Evolutionary conservation across 2,797 vertebrate species (phyloP).

Genomic region (Pachyuromys duprasi): DNA sequence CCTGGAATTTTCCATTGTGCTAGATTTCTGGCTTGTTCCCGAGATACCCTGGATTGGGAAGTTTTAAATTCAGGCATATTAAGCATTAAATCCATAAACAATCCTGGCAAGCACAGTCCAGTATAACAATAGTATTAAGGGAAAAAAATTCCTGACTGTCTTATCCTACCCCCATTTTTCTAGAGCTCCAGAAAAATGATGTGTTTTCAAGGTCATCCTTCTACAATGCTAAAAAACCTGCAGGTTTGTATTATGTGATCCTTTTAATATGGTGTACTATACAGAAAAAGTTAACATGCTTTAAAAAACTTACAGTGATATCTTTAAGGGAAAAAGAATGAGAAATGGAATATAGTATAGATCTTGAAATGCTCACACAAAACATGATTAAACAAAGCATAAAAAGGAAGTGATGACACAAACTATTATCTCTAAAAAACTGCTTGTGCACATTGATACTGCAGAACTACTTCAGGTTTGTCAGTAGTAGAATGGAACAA

Average conservation of each 20-base stretch:
- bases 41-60: background rate
- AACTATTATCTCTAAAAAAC: background rate
- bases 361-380: background rate
- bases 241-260: background rate
- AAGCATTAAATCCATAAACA: slow-evolving; percentile 15
- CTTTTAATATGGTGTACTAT: background rate
- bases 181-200: no score
- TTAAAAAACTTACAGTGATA: no score
- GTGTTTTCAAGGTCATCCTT: background rate
- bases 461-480: background rate
- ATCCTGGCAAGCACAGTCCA: background rate
- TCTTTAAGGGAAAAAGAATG: background rate
- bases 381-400: background rate
- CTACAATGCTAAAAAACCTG: background rate
- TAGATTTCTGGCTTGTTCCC: no score
- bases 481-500: background rate
- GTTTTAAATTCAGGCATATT: background rate
- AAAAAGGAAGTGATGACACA: no score
- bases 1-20: no score
- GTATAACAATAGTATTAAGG: background rate
- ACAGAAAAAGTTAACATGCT: background rate
- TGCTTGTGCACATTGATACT: background rate
- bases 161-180: no score
- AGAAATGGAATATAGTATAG: background rate
- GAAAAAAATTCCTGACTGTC: no score